Evolutionary conservation across 2,888 invertebrate genomes (phyloP), one percentile per base, ranked within the genome.

Genomic region (Temnothorax rugatulus): DNA sequence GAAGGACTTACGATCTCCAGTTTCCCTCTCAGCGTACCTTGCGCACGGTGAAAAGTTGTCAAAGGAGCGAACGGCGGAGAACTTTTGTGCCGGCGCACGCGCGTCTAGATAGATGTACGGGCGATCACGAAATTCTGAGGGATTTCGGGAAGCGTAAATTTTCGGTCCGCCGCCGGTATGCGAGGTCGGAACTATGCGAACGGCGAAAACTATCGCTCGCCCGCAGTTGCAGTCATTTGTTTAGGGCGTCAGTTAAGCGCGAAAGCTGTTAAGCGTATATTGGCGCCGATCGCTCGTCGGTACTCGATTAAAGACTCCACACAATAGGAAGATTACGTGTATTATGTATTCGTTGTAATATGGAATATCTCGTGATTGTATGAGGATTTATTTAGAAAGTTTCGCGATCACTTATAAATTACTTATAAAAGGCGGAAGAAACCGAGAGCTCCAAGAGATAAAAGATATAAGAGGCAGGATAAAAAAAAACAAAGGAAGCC

Each of bases 71-170:
- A 15, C 29, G 25, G 57, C 15, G 79, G 4, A 29, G 25, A 81
- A 73, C 73, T 73, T 81, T 81, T 81, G 79, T 57, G 71, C 38
- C 8, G 77, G 76, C 41, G 41, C 73, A 47, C 66, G 29, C 69
- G 71, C 59, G 59, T 73, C 54, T 59, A 50, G 47, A 25, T 68
- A 68, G 18, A 64, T 52, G 61, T 61, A 61, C 29, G 69, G 79
- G 79, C 25, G 79, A 81, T 81, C 73, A 47, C 73, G 79, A 81
- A 71, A 81, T 81, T 81, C 73, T 81, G 47, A 81, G 38, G 59
- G 79, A 81, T 81, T 81, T 73, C 25, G 73, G 79, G 47, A 47
- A 81, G 79, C 79, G 73, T 81, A 81, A 81, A 81, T 73, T 81
- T 81, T 73, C 79, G 79, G 79, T 81, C 47, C 73, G 47, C 79